Evolutionary conservation across 2,113 vertebrate genomes (phyloP), one percentile per base, ranked within the genome.

Genomic region (Saccopteryx bilineata): DNA sequence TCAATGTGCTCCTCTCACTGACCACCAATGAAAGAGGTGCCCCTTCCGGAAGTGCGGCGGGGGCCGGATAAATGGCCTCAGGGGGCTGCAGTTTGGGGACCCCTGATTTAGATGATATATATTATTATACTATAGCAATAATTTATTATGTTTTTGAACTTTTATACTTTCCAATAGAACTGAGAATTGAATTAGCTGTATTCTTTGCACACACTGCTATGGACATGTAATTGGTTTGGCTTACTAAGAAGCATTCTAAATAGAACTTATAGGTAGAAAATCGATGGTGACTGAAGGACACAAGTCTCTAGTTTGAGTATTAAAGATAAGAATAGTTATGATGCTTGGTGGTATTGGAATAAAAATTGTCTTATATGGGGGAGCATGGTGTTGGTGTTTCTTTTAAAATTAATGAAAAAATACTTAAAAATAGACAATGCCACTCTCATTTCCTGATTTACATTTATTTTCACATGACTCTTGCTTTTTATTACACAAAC

Each of bases 381-480:
- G 66, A 75, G 33, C 46, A 5, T 71, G 4, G 19, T 68, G 8
- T 58, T 10, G 46, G 5, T 65, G 33, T 68, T 18, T 65, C 5
- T 71, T 61, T 95, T 91, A 48, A 82, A 63, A 60, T 15, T 91
- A 82, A 94, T 83, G 39, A n/a, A 96, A 95, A 46, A 39, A 58
- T 46, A 31, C 5, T 54, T n/a, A 58, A 72, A 3, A 23, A 2
- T 60, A 66, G 28, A n/a, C 5, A 18, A 2, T 5, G 31, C 4
- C 28, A 21, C 11, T 14, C 10, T 80, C 15, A 39, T 78, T 79
- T 90, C 69, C 69, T 65, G 23, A 31, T 74, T 89, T 21, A 66
- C 10, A n/a, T 19, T 75, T 48, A 76, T 76, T 89, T 74, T 94
- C 63, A 79, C 33, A 33, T 71, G 75, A 74, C 19, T 80, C 31